phyloP scores from a whole-genome alignment of 2,113 vertebrate genomes.

The Cebidichthys violaceus region DNA sequence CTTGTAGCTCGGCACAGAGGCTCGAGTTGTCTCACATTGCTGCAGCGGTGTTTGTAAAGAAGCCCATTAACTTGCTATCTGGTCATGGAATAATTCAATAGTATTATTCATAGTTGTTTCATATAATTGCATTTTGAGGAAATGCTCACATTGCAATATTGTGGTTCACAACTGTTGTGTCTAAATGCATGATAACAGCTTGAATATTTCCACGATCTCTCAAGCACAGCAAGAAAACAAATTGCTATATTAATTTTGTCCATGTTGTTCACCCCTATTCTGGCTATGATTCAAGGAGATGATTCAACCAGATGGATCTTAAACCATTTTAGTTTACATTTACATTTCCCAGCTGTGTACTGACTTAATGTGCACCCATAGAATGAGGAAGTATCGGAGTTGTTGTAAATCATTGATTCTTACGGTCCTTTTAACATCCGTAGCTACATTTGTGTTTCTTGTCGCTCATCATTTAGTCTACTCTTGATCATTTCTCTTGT shows the following conservation, averaged over 20 bases:
- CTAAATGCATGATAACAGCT: neutral
- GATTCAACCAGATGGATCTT: neutral
- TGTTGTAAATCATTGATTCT: neutral
- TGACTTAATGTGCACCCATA: neutral
- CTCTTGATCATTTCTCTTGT: neutral
- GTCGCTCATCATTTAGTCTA: neutral
- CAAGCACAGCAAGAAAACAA: neutral
- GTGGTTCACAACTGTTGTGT: neutral
- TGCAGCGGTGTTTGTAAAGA: constrained; percentile 4
- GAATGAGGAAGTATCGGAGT: neutral
- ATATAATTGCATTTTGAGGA: neutral
- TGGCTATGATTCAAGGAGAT: neutral
- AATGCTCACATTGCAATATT: neutral
- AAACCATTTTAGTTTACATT: neutral
- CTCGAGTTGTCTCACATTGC: constrained; percentile 17
- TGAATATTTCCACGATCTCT: neutral
- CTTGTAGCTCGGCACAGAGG: constrained; percentile 17
- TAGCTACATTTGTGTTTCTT: neutral
- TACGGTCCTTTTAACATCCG: neutral
- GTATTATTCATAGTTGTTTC: neutral
- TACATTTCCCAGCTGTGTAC: neutral
- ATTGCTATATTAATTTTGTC: neutral
- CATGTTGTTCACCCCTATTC: neutral
- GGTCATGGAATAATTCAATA: neutral
- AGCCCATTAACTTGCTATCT: constrained; percentile 16